phyloP scores from a whole-genome alignment of 2,888 invertebrate species.

The Trilocha varians region DNA sequence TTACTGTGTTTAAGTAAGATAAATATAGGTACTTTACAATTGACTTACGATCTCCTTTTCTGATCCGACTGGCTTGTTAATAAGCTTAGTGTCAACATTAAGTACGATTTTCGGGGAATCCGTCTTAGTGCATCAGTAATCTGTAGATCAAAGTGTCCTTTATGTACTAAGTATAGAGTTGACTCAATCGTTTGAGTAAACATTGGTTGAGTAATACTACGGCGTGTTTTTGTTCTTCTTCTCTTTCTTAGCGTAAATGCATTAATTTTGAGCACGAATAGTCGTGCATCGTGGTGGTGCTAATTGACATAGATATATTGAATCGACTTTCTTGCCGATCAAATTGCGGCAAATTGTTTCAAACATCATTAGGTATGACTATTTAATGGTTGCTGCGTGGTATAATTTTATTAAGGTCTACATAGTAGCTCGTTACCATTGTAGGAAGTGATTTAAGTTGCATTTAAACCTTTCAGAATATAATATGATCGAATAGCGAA shows the following conservation, averaged over 20 bases:
- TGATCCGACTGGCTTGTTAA: too few relatives aligned
- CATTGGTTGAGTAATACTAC: conserved; percentile 39
- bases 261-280: conserved; percentile 39
- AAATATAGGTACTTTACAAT: too few relatives aligned
- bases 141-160: conserved; percentile 1
- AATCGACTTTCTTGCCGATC: conserved; percentile 19
- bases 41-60: neutral
- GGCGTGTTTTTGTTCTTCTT: conserved; percentile 30
- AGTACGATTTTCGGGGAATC: neutral
- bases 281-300: conserved; percentile 35
- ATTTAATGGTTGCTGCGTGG: neutral
- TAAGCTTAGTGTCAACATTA: neutral
- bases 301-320: conserved; percentile 57
- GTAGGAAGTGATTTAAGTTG: too few relatives aligned
- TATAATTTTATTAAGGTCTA: too few relatives aligned
- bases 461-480: too few relatives aligned
- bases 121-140: neutral
- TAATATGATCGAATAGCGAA: too few relatives aligned
- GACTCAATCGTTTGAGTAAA: conserved; percentile 38
- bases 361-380: conserved; percentile 4
- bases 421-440: too few relatives aligned
- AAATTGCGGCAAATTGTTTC: conserved; percentile 18
- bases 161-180: conserved; percentile 34
- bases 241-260: conserved; percentile 32
- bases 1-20: too few relatives aligned